Percentiles rank a stretch among this genome's conserved stretches.
Evolutionary conservation across 2,113 vertebrate genomes (phyloP).

Genomic region (Jaculus jaculus): DNA sequence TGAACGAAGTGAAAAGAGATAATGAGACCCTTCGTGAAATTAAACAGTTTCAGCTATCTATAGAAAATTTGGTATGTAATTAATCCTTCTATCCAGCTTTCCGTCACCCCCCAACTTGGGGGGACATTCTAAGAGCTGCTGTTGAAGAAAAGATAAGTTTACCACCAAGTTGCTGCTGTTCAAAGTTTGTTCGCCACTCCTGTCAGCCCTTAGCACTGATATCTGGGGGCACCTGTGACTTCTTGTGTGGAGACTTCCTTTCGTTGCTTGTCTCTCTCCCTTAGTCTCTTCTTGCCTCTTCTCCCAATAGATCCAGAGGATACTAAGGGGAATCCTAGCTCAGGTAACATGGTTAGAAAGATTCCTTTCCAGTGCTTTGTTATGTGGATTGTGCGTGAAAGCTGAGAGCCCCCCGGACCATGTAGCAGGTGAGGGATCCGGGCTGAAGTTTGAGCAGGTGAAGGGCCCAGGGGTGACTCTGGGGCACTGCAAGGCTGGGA

Average conservation of each 20-base stretch:
- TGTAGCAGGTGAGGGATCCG: background rate
- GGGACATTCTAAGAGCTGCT: background rate
- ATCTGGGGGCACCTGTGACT: background rate
- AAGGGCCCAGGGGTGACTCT: background rate
- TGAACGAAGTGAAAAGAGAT: slow-evolving; percentile 99
- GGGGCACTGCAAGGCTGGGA: background rate
- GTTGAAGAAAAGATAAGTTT: slow-evolving; percentile 23
- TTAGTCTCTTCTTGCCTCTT: background rate
- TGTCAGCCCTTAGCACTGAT: background rate
- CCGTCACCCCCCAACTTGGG: background rate
- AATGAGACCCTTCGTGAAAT: slow-evolving; percentile 98
- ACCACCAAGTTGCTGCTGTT: slow-evolving; percentile 21
- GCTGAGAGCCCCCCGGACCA: background rate
- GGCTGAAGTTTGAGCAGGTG: background rate
- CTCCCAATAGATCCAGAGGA: background rate
- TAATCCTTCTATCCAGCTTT: background rate
- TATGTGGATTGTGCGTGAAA: background rate
- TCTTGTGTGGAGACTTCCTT: background rate
- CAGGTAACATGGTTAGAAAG: background rate
- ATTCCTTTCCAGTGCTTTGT: background rate
- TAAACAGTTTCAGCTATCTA: slow-evolving; percentile 96
- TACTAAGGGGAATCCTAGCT: background rate
- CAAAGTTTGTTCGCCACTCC: fast-evolving
- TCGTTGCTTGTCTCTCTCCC: background rate
- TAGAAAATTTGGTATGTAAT: slow-evolving; percentile 94